Evolutionary conservation across 2,797 vertebrate genomes (phyloP), one percentile per base, ranked within the genome.

Genomic region (Anabas testudineus): DNA sequence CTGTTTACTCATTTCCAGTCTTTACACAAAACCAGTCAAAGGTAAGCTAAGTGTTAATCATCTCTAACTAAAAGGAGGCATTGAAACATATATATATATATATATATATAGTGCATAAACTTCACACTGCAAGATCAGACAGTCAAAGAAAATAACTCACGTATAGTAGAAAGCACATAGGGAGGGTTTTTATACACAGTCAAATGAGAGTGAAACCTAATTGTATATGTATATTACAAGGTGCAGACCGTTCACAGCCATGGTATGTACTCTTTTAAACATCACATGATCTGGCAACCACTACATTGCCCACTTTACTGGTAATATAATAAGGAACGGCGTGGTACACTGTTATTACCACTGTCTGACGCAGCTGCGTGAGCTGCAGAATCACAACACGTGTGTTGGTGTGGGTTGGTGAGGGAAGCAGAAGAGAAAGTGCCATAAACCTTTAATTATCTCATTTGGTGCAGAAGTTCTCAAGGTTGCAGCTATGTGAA

Each of bases 381-480:
- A n/a, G 6, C 52, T 5, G 46, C 58, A 57, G 49, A 49, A 52
- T 42, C 64, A 39, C 18, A 41, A 55, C 14, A 0, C 39, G 60
- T 47, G 49, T 36, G 14, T 61, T 49, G 32, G 22, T 66, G 67
- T 63, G 58, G 37, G 49, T 42, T 18, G 18, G 51, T 30, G 46
- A 16, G 34, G 39, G 12, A 18, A 24, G 59, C 66, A 48, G 53
- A 64, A 54, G 70, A 71, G 63, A 64, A 76, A 61, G 76, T 22
- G 32, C 42, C 71, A 54, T 39, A 73, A 86, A 86, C 81, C 82
- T 86, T 83, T 84, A 87, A 91, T 91, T 86, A 89, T 87, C 74
- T 58, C 47, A 82, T 83, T 74, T 75, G 45, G 69, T 66, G 78
- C 55, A 77, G 59, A 36, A 51, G 78, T 85, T 89, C 84, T 69